Evolutionary conservation across 2,113 vertebrate genomes (phyloP), one percentile per base, ranked within the genome.

Genomic region (Pterophyllum scalare): DNA sequence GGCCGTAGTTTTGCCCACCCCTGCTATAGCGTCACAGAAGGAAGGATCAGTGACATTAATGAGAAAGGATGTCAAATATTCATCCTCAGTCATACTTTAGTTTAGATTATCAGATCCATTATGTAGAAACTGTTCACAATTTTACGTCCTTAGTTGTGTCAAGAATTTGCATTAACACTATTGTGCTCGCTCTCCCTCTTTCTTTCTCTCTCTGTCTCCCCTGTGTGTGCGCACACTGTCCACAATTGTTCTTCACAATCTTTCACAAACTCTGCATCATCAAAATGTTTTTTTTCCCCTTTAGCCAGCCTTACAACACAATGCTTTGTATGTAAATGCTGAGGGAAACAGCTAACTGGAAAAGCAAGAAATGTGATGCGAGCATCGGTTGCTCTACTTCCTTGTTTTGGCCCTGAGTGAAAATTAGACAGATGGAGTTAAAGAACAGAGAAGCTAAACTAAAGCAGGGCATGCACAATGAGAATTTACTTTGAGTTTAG

Each of bases 401-500:
- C 2, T 33, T 65, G 75, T 82, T 87, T 62, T 85, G 88, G 3
- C 88, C 82, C 5, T 1, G 26, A 85, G 64, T 74, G 40, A 58
- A 79, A 84, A 62, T 7, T 7, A 87, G 40, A 65, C 85, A 85
- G 79, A 83, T 85, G 84, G 59, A 88, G 82, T 38, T 2, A 17
- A 26, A 80, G 62, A 77, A 65, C 75, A 3, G 62, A 60, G 77
- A 82, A 77, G 20, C 3, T 64, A 76, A 86, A 83, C 56, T 67
- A 85, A 85, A 89, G 0, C 67, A 87, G 81, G 77, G 46, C 74
- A n/a, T 13, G 76, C 72, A 86, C 67, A 65, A 82, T 75, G 67
- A 89, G 77, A 82, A 67, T 46, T 72, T 52, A 20, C 43, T 52
- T 43, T 49, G 40, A 49, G 9, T 70, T 43, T 43, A 70, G 5